These are phyloP conservation scores for Myotis planiceps DNA, from an alignment of 2,797 vertebrate genomes.

Conservation along the genomic window DNA sequence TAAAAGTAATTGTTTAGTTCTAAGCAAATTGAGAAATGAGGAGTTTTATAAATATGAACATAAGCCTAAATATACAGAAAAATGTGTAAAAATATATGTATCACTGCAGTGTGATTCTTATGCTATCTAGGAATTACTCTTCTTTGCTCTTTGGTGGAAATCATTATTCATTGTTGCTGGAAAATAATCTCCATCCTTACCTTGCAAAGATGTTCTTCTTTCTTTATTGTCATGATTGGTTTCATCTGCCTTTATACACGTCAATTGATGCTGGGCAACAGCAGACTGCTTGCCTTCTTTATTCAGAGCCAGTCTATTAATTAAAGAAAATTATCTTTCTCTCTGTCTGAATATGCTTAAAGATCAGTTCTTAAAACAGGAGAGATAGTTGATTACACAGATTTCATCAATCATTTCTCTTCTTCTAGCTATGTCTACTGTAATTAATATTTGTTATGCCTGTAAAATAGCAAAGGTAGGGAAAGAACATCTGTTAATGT, in stretches of 20 bases:
- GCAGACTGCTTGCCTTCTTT: not conserved
- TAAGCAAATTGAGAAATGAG: not conserved
- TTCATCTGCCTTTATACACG: not conserved
- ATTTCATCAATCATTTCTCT: not conserved
- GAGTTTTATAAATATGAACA: not conserved
- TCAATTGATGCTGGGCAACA: not conserved
- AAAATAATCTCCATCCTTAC: not conserved
- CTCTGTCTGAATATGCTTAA: not conserved
- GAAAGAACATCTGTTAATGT: not conserved
- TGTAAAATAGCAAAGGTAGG: not conserved
- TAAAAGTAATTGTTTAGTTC: not conserved
- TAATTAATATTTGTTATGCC: not conserved
- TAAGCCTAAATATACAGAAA: not conserved
- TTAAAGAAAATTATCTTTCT: not conserved
- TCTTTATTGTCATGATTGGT: not conserved
- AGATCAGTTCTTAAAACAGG: not conserved
- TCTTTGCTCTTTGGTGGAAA: not conserved
- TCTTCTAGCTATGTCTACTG: not conserved
- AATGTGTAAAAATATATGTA: not conserved
- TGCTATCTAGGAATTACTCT: not conserved
- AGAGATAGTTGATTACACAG: not conserved
- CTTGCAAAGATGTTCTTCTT: not conserved
- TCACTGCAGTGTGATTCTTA: not conserved
- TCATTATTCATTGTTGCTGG: not conserved
- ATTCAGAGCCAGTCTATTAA: not conserved